A percentile compares a stretch with the other conserved stretches of the same genome.
phyloP scores from a whole-genome alignment of 2,888 invertebrate species.

The Sussaba pulchella region DNA sequence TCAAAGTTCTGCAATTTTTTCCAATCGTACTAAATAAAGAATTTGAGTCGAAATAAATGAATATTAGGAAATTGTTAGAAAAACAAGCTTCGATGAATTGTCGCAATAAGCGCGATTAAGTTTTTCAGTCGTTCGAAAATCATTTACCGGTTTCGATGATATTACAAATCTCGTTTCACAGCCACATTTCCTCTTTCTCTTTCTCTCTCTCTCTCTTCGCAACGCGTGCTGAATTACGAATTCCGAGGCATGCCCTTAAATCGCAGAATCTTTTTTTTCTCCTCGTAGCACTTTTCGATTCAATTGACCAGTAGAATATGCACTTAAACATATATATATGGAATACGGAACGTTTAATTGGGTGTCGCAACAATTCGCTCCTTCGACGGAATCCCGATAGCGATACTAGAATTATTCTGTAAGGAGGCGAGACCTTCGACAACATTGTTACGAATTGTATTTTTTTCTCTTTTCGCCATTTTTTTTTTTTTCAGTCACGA shows the following conservation, averaged over 20 bases:
- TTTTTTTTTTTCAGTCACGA: slow-evolving; percentile 1
- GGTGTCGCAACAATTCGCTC: background rate
- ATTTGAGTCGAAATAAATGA: no score
- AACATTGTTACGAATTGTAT: slow-evolving; percentile 7
- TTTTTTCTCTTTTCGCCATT: slow-evolving; percentile 6
- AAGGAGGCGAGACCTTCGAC: slow-evolving; percentile 15
- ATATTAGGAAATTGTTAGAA: no score
- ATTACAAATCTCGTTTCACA: no score
- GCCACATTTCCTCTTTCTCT: no score
- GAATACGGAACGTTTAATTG: background rate
- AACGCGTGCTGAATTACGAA: no score
- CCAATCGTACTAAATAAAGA: no score
- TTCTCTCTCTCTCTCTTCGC: no score
- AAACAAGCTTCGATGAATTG: no score
- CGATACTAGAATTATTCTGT: background rate
- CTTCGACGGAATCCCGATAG: background rate
- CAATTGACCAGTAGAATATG: background rate
- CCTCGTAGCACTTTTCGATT: background rate
- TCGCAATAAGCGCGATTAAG: no score
- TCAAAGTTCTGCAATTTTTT: background rate
- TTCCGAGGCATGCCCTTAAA: background rate
- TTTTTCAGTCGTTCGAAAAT: no score
- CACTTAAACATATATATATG: no score
- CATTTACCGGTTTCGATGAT: no score
- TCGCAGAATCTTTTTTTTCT: background rate